Percentiles rank a stretch among this genome's conserved stretches.
Evolutionary conservation across 2,797 vertebrate species (phyloP).

Genomic region (Lindbergichthys nudifrons): DNA sequence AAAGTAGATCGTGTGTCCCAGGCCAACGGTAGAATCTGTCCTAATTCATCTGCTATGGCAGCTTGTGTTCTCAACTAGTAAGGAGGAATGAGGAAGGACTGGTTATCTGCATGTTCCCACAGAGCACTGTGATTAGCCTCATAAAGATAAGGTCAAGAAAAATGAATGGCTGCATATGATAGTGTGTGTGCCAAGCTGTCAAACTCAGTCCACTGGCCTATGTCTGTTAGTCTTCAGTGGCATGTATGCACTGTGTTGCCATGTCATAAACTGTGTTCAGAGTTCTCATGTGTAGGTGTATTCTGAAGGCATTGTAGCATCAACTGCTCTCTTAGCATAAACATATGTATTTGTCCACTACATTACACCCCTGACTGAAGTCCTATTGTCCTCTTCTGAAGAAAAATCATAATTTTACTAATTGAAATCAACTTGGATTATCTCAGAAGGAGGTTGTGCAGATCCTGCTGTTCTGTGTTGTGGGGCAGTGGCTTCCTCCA

Average conservation of each 20-base stretch:
- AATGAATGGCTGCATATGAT: slow-evolving; percentile 53
- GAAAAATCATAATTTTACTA: background rate
- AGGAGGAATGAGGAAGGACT: slow-evolving; percentile 77
- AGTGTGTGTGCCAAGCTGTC: slow-evolving; percentile 33
- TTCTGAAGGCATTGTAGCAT: background rate
- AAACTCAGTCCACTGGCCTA: slow-evolving; percentile 21
- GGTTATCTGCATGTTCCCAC: slow-evolving; percentile 78
- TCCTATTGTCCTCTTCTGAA: background rate
- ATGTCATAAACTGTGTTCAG: slow-evolving; percentile 14
- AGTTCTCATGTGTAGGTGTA: slow-evolving; percentile 7
- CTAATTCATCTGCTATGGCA: slow-evolving; percentile 10
- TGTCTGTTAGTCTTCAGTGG: background rate
- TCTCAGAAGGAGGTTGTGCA: slow-evolving; percentile 6
- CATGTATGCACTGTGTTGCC: slow-evolving; percentile 9
- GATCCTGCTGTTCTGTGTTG: background rate
- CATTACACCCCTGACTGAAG: background rate
- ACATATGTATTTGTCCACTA: background rate
- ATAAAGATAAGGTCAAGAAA: slow-evolving; percentile 73
- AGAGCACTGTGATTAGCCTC: slow-evolving; percentile 62
- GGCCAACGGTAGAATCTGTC: slow-evolving; percentile 1
- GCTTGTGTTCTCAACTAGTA: slow-evolving; percentile 9
- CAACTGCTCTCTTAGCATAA: background rate
- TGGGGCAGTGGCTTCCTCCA: background rate
- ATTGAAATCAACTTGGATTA: background rate
- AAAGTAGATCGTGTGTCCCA: slow-evolving; percentile 11